These are phyloP conservation scores for Aphidius colemani DNA, from an alignment of 2,888 invertebrate species.

Conservation along the genomic window DNA sequence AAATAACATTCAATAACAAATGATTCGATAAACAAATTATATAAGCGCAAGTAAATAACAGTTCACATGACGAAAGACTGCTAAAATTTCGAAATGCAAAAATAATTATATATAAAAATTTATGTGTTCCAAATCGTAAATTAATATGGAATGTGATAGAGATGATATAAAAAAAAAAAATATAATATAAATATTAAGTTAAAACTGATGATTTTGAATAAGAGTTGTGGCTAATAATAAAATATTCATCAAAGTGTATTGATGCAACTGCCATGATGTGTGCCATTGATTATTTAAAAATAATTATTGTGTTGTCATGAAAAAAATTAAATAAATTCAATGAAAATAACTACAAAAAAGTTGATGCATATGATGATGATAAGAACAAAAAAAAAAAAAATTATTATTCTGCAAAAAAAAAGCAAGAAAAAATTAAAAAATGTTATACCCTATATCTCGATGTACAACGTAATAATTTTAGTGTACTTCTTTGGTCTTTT, in stretches of 20 bases:
- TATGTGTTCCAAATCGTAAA: slow-evolving; percentile 18
- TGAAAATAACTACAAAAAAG: slow-evolving; percentile 12
- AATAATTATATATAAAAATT: slow-evolving; percentile 25
- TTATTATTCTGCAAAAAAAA: not conserved
- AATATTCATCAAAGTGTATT: slow-evolving; percentile 54
- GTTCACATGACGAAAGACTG: not conserved
- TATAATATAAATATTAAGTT: slow-evolving; percentile 18
- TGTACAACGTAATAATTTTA: slow-evolving; percentile 24
- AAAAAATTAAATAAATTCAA: not conserved
- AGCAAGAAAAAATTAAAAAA: slow-evolving; percentile 4
- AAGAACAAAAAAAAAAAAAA: too few species aligned
- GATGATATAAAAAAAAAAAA: slow-evolving; percentile 10
- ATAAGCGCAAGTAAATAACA: too few species aligned
- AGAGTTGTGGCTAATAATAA: slow-evolving; percentile 27
- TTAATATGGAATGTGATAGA: slow-evolving; percentile 12
- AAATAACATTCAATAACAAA: too few species aligned
- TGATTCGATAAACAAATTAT: too few species aligned
- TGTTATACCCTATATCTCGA: slow-evolving; percentile 8
- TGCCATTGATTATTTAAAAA: slow-evolving; percentile 48
- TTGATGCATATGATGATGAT: not conserved
- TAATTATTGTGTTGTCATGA: slow-evolving; percentile 4
- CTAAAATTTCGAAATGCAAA: not conserved
- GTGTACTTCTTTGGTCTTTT: slow-evolving; percentile 18
- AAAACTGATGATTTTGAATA: slow-evolving; percentile 10
- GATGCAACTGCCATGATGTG: slow-evolving; percentile 60